A percentile compares a stretch with the other conserved stretches of the same genome.
phyloP scores from a whole-genome alignment of 2,113 vertebrate species.

The Amphiprion ocellaris region DNA sequence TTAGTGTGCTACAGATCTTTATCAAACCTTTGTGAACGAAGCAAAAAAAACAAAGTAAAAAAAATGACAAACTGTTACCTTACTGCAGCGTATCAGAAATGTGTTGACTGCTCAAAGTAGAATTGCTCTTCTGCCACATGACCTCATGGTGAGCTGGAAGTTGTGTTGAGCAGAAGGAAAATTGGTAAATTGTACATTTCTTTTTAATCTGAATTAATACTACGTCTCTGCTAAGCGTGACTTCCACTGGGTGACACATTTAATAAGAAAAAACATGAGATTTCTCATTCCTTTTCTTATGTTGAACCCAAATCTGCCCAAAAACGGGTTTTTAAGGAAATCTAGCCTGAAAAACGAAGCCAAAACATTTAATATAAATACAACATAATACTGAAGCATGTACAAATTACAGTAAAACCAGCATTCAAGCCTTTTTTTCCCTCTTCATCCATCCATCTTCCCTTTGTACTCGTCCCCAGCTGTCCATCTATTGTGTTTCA shows the following conservation, averaged over 20 bases:
- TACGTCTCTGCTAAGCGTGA: background rate
- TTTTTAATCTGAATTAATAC: background rate
- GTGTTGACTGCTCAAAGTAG: background rate
- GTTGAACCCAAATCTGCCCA: background rate
- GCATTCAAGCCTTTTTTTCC: background rate
- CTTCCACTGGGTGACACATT: background rate
- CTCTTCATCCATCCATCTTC: constrained; percentile 35
- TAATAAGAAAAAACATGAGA: background rate
- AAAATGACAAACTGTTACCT: background rate
- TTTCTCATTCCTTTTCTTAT: background rate
- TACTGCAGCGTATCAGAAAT: background rate
- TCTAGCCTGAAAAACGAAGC: constrained; percentile 16
- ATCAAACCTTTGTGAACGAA: no score
- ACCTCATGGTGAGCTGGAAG: background rate
- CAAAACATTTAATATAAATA: background rate
- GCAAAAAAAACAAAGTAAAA: no score
- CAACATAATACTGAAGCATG: background rate
- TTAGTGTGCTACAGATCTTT: no score
- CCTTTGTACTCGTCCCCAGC: constrained; percentile 42
- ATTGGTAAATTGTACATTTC: background rate
- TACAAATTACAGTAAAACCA: background rate
- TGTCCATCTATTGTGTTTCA: constrained; percentile 1
- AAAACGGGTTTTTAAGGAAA: background rate
- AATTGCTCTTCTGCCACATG: background rate
- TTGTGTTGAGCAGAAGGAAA: background rate